Percentiles rank a stretch among this genome's conserved stretches.
phyloP scores from a whole-genome alignment of 2,888 invertebrate species.

The Synergus laeviventris region DNA sequence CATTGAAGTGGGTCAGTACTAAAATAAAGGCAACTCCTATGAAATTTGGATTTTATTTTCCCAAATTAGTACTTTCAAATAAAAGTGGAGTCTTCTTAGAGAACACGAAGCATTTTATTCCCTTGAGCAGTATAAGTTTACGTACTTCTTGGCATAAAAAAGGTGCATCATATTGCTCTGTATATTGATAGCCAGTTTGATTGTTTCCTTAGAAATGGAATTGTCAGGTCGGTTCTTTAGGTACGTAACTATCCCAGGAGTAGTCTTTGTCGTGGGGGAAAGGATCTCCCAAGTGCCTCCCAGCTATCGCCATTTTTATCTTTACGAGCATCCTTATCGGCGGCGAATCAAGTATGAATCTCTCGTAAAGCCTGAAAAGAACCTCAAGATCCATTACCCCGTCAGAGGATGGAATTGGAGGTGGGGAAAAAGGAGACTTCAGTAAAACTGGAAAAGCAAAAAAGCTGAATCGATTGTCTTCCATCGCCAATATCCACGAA shows the following conservation, averaged over 20 bases:
- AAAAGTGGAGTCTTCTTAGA: background rate
- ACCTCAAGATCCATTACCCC: constrained; percentile 53
- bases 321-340: constrained; percentile 64
- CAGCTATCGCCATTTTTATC: constrained; percentile 59
- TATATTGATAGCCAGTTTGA: constrained; percentile 21
- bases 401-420: constrained; percentile 34
- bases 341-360: constrained; percentile 65
- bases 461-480: constrained; percentile 40
- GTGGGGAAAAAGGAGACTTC: constrained; percentile 37
- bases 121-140: constrained; percentile 15
- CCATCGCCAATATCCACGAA: constrained; percentile 3
- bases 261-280: constrained; percentile 39
- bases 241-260: constrained; percentile 15
- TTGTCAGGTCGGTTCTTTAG: constrained; percentile 31
- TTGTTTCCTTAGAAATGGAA: constrained; percentile 38
- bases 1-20: background rate
- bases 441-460: constrained; percentile 40
- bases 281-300: constrained; percentile 46
- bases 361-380: constrained; percentile 61
- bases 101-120: background rate
- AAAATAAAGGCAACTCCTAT: background rate
- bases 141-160: constrained; percentile 10
- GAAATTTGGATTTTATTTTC: background rate
- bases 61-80: background rate
- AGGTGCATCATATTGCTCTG: constrained; percentile 10